These are phyloP conservation scores for Alces alces DNA, from an alignment of 2,113 vertebrate species.

Conservation along the genomic window DNA sequence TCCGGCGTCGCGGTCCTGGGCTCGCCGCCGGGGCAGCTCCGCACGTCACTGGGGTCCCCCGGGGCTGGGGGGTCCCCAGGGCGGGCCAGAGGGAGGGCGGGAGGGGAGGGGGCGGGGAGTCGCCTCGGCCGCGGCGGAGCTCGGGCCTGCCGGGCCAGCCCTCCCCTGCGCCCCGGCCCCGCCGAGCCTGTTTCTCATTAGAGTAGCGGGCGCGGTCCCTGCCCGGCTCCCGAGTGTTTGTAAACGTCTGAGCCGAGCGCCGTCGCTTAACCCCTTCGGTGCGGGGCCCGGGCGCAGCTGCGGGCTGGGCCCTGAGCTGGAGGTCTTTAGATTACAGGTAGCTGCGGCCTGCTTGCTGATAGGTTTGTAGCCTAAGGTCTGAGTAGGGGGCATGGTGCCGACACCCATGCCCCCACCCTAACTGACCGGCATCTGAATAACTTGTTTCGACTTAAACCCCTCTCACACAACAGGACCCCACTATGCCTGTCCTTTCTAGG, in stretches of 20 bases:
- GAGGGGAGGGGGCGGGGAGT: constrained; percentile 7
- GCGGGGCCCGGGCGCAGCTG: not conserved
- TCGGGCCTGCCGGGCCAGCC: not conserved
- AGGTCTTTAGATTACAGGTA: not conserved
- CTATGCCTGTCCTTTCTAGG: not conserved
- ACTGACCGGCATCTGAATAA: not conserved
- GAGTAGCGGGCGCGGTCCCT: constrained; percentile 67
- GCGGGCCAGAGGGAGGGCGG: constrained; percentile 49
- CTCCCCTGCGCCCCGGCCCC: not conserved
- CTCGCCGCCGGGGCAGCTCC: constrained; percentile 58
- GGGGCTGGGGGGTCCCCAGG: constrained; percentile 66
- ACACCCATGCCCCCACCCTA: not conserved
- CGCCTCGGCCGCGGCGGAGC: not conserved
- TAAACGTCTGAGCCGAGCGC: constrained; percentile 70
- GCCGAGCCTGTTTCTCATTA: constrained; percentile 74
- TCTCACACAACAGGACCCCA: not conserved
- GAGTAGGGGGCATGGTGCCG: too few relatives aligned
- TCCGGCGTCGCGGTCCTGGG: constrained; percentile 50
- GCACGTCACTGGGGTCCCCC: constrained; percentile 73
- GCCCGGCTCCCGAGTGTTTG: constrained; percentile 68
- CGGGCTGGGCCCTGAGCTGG: not conserved
- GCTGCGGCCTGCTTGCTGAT: not conserved
- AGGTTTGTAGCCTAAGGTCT: not conserved
- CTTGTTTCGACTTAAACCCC: not conserved
- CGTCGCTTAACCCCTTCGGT: constrained; percentile 49